Conservation (phyloP, 2,113 vertebrate species). For the Bubalus kerabau region DNA sequence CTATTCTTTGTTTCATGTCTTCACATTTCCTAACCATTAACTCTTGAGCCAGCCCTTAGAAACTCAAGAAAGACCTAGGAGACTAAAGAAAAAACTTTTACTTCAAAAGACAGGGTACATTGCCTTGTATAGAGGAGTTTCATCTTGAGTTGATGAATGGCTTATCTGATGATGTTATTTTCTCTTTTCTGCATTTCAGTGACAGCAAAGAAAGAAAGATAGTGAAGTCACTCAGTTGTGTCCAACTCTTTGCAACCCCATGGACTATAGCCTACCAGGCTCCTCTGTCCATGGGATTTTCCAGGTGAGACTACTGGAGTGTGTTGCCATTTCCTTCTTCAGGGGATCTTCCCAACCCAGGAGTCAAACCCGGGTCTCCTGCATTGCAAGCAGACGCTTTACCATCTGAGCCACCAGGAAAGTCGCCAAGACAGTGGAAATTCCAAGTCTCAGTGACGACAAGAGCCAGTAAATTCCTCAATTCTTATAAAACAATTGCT, state of each 20-base stretch:
- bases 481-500: background rate
- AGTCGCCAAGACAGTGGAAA: background rate
- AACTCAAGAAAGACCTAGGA: background rate
- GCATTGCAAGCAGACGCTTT: background rate
- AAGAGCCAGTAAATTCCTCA: background rate
- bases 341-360: background rate
- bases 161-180: background rate
- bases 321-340: background rate
- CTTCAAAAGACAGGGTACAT: no score
- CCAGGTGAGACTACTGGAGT: background rate
- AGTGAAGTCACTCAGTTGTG: accelerated
- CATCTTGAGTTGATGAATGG: background rate
- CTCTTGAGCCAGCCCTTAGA: background rate
- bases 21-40: background rate
- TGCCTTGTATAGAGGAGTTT: background rate
- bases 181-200: background rate
- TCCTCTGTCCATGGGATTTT: background rate
- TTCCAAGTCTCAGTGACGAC: background rate
- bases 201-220: background rate
- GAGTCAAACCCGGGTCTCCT: background rate
- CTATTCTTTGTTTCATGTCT: background rate
- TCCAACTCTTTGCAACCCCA: background rate
- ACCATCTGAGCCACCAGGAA: background rate
- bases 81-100: background rate
- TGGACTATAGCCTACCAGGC: background rate